phyloP scores from a whole-genome alignment of 2,797 vertebrate genomes.

The Coranthus polyacanthus region DNA sequence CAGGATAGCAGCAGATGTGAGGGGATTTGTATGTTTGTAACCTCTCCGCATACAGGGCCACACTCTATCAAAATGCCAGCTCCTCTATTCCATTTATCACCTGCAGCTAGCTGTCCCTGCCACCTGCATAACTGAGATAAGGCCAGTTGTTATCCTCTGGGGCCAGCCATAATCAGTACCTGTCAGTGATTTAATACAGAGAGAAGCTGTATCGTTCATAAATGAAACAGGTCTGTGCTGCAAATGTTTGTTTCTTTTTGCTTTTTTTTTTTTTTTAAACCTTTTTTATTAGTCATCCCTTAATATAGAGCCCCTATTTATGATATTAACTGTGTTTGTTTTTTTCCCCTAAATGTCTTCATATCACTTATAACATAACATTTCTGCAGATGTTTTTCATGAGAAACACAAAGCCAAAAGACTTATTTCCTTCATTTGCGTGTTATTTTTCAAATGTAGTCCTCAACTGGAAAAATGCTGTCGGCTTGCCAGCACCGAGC shows the following conservation, averaged over 20 bases:
- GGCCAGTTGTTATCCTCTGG: slow-evolving; percentile 38
- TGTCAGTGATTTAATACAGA: slow-evolving; percentile 42
- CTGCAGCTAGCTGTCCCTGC: slow-evolving; percentile 43
- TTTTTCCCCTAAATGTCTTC: slow-evolving; percentile 29
- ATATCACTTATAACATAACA: slow-evolving; percentile 17
- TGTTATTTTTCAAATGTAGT: slow-evolving; percentile 66
- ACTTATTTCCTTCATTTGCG: slow-evolving; percentile 67
- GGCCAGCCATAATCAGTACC: slow-evolving; percentile 19
- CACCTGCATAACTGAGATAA: slow-evolving; percentile 69
- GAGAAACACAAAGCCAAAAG: slow-evolving; percentile 44
- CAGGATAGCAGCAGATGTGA: slow-evolving; percentile 60
- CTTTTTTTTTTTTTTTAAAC: too few relatives aligned
- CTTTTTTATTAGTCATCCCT: background rate
- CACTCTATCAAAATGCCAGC: slow-evolving; percentile 63
- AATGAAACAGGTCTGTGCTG: background rate
- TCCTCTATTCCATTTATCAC: slow-evolving; percentile 49
- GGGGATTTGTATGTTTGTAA: slow-evolving; percentile 51
- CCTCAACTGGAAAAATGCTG: slow-evolving; percentile 70
- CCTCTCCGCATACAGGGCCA: slow-evolving; percentile 18
- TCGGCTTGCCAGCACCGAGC: slow-evolving; percentile 54
- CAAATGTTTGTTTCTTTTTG: too few relatives aligned
- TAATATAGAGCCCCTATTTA: background rate
- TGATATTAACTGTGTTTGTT: slow-evolving; percentile 19
- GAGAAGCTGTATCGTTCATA: slow-evolving; percentile 15
- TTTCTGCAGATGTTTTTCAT: slow-evolving; percentile 73